Percentiles rank a stretch among this genome's conserved stretches.
These are phyloP conservation scores for Thecophora atra DNA, from an alignment of 2,888 invertebrate species.

Conservation along the genomic window DNA sequence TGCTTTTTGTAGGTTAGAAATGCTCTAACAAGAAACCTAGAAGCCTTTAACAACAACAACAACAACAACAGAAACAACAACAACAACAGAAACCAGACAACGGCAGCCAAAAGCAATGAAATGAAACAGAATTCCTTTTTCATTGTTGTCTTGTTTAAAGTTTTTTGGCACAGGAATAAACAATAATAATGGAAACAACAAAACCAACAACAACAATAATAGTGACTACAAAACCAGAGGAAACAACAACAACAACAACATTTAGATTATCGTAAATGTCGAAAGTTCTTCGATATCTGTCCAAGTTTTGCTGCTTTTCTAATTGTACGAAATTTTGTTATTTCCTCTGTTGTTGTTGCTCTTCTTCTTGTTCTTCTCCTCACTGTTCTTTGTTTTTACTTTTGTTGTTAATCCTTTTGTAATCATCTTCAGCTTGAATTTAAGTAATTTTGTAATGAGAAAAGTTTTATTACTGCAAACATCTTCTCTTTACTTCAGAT, in stretches of 20 bases:
- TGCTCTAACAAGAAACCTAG: no score
- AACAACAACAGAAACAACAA: no score
- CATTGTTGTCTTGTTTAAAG: constrained; percentile 12
- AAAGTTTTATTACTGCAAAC: constrained; percentile 5
- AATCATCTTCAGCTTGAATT: not conserved
- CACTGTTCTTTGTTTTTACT: not conserved
- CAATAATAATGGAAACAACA: constrained; percentile 15
- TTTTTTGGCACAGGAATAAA: constrained; percentile 25
- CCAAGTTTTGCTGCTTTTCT: no score
- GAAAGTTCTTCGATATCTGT: no score
- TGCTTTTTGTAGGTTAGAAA: not conserved
- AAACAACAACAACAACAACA: no score
- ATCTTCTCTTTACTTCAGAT: not conserved
- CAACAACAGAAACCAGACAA: not conserved
- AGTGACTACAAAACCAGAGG: no score
- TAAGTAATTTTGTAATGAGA: constrained; percentile 8
- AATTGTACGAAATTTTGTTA: no score
- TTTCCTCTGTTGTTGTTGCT: no score
- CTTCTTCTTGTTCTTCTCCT: not conserved
- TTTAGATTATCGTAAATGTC: no score
- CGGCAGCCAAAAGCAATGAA: no score
- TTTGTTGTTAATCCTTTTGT: not conserved
- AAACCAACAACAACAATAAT: not conserved
- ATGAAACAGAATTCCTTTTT: not conserved
- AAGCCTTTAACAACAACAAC: no score